Percentiles rank a stretch among this genome's conserved stretches.
Evolutionary conservation across 2,797 vertebrate genomes (phyloP).

Genomic region (Gadopsis bispinosus): DNA sequence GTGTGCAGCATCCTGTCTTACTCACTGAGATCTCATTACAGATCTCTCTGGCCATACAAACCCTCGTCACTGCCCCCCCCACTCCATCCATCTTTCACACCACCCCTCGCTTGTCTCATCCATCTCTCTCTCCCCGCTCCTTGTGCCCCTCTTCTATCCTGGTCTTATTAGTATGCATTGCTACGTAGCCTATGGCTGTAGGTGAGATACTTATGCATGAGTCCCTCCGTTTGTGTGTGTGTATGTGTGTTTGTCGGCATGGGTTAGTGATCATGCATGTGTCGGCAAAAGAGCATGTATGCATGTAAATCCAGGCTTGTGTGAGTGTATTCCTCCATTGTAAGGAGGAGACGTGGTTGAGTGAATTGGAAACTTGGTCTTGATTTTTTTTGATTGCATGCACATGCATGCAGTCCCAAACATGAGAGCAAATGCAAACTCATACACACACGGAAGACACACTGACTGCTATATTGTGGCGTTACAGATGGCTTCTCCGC

Average conservation of each 20-base stretch:
- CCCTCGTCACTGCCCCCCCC: slow-evolving; percentile 31
- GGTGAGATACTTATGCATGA: slow-evolving; percentile 70
- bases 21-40: slow-evolving; percentile 78
- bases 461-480: slow-evolving; percentile 25
- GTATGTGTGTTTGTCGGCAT: slow-evolving; percentile 12
- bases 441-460: slow-evolving; percentile 12
- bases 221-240: slow-evolving; percentile 24
- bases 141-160: slow-evolving; percentile 48
- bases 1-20: slow-evolving; percentile 66
- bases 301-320: slow-evolving; percentile 61
- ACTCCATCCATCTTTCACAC: slow-evolving; percentile 64
- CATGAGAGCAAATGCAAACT: slow-evolving; percentile 13
- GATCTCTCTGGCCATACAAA: slow-evolving; percentile 64
- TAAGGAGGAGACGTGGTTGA: slow-evolving; percentile 37
- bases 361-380: slow-evolving; percentile 57
- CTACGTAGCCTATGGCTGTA: slow-evolving; percentile 59
- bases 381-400: slow-evolving; percentile 58
- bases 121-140: slow-evolving; percentile 52
- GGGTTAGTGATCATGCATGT: slow-evolving; percentile 23
- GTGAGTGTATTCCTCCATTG: slow-evolving; percentile 43
- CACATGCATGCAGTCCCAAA: slow-evolving; percentile 42
- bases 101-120: slow-evolving; percentile 63
- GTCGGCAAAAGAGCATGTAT: slow-evolving; percentile 32
- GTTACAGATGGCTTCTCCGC: slow-evolving; percentile 65
- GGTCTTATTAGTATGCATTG: slow-evolving; percentile 77